Evolutionary conservation across 2,797 vertebrate genomes (phyloP).

Genomic region (Pangasius krempfi): DNA sequence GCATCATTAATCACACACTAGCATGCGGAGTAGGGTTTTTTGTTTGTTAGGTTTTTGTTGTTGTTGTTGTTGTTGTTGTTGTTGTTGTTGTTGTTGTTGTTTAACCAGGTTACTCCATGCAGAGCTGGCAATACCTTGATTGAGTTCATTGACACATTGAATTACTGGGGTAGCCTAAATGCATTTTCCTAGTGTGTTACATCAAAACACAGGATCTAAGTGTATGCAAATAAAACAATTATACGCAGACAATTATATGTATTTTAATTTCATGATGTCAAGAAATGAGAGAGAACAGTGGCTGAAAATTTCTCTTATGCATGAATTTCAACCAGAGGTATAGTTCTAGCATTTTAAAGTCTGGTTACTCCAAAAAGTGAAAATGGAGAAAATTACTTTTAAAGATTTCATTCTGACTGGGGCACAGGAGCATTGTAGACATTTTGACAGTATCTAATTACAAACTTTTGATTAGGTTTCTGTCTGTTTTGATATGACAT

Average conservation of each 20-base stretch:
- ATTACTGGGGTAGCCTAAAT: conserved; percentile 18
- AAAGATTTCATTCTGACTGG: neutral
- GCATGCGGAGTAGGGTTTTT: conserved; percentile 15
- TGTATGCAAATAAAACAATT: conserved; percentile 7
- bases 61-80: no score
- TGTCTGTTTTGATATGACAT: neutral
- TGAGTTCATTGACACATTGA: conserved; percentile 43
- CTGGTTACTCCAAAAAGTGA: neutral
- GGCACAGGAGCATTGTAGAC: neutral
- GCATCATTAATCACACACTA: conserved; percentile 30
- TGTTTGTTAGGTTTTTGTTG: neutral
- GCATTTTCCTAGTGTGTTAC: conserved; percentile 28
- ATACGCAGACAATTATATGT: neutral
- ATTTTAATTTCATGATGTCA: neutral
- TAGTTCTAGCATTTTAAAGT: neutral
- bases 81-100: neutral
- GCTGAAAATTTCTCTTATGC: neutral
- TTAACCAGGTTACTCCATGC: conserved; percentile 43
- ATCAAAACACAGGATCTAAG: conserved; percentile 36
- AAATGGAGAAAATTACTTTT: neutral
- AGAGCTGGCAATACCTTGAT: conserved; percentile 35
- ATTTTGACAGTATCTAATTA: neutral
- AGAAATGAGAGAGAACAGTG: neutral
- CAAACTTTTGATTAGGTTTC: neutral
- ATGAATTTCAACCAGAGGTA: neutral